These are phyloP conservation scores for Polyommatus iphigenia DNA, from an alignment of 2,888 invertebrate genomes.

Conservation along the genomic window DNA sequence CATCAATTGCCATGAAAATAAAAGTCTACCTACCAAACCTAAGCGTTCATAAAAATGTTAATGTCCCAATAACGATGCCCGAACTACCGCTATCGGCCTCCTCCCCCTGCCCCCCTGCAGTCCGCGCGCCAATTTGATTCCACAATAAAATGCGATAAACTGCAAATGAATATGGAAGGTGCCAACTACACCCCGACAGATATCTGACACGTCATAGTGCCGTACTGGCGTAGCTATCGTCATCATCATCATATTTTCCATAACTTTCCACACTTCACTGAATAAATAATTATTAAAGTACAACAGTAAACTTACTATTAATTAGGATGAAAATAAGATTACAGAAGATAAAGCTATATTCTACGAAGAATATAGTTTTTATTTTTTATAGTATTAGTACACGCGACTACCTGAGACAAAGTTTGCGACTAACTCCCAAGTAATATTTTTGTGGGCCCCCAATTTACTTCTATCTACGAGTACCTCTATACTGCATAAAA, in stretches of 20 bases:
- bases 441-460: too few species aligned
- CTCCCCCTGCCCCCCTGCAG: not conserved
- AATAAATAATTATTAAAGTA: not conserved
- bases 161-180: conserved; percentile 5
- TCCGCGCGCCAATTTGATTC: not conserved
- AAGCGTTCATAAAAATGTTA: conserved; percentile 2
- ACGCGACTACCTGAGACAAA: too few species aligned
- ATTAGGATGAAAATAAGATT: not conserved
- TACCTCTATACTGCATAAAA: too few species aligned
- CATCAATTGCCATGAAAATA: not conserved
- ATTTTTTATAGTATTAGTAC: too few species aligned
- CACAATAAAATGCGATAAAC: conserved; percentile 24
- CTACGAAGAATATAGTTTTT: too few species aligned
- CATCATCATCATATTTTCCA: not conserved
- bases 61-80: not conserved
- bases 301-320: not conserved
- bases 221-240: not conserved
- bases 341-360: too few species aligned
- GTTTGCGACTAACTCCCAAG: too few species aligned
- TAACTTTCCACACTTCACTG: too few species aligned
- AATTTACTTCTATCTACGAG: too few species aligned
- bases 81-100: not conserved
- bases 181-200: not conserved
- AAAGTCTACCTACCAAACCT: not conserved
- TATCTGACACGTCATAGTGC: not conserved